Evolutionary conservation across 2,797 vertebrate genomes (phyloP).

Genomic region (Myotis pilosus): DNA sequence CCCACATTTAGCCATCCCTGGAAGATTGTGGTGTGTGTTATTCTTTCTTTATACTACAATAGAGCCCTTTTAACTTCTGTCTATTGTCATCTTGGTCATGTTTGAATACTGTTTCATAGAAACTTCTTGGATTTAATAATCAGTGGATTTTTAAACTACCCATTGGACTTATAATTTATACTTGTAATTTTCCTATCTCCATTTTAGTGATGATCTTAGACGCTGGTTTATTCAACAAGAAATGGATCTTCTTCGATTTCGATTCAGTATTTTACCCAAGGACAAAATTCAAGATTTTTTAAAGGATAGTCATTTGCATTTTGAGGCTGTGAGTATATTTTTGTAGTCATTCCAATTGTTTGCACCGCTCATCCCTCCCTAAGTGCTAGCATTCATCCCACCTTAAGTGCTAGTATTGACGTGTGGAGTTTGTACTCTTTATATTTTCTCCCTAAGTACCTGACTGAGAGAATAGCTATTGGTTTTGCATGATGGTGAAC

Average conservation of each 20-base stretch:
- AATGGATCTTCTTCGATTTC: constrained; percentile 94
- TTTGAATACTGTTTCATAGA: constrained; percentile 27
- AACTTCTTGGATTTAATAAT: not conserved
- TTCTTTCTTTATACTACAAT: not conserved
- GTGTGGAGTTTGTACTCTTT: not conserved
- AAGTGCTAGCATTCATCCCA: not conserved
- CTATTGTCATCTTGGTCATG: not conserved
- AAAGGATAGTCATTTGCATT: constrained; percentile 89
- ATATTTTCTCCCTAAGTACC: not conserved
- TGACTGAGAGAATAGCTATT: not conserved
- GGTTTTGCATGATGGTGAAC: not conserved
- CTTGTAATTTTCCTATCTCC: constrained; percentile 25
- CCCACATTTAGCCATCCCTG: not conserved
- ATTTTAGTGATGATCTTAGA: constrained; percentile 93
- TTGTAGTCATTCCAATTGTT: not conserved
- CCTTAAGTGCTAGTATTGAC: not conserved
- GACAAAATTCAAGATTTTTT: constrained; percentile 89
- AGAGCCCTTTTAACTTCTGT: not conserved
- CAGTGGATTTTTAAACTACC: not conserved
- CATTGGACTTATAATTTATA: not conserved
- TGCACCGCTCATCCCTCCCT: not conserved
- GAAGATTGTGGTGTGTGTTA: not conserved
- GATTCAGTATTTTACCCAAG: constrained; percentile 85
- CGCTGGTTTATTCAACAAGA: constrained; percentile 99
- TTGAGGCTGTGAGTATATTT: constrained; percentile 89